Conservation (phyloP, 2,113 vertebrate genomes). For the Bothrops jararaca region DNA sequence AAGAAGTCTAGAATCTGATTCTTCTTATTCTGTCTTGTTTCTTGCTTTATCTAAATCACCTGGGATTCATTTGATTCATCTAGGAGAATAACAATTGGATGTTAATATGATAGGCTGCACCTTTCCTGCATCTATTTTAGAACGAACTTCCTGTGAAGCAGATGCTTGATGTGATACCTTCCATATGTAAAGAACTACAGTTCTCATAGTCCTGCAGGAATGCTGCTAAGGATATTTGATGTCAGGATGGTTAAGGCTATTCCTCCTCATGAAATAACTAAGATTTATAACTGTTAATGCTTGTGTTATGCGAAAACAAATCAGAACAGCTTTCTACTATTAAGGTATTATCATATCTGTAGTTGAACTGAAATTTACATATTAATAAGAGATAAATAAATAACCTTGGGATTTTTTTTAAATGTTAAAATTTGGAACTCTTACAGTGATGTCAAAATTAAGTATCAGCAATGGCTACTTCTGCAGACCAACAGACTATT, state of each 20-base stretch:
- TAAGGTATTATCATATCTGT: slow-evolving; percentile 31
- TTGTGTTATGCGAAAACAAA: slow-evolving; percentile 23
- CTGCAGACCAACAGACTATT: slow-evolving; percentile 72
- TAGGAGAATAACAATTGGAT: not conserved
- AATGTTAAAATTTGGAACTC: slow-evolving; percentile 51
- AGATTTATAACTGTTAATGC: not conserved
- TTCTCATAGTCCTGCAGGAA: not conserved
- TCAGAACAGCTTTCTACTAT: slow-evolving; percentile 50
- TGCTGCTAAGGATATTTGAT: not conserved
- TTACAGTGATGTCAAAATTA: slow-evolving; percentile 76
- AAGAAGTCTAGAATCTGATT: not conserved
- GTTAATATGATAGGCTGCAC: not conserved
- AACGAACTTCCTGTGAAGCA: not conserved
- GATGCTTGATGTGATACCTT: not conserved
- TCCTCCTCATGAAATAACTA: not conserved
- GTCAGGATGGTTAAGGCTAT: not conserved
- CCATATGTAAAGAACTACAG: not conserved
- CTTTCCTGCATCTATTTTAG: not conserved
- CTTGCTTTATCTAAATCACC: not conserved
- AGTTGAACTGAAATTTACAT: slow-evolving; percentile 57
- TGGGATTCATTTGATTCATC: not conserved
- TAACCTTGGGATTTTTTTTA: slow-evolving; percentile 49
- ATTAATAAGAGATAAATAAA: slow-evolving; percentile 59
- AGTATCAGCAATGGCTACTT: slow-evolving; percentile 76
- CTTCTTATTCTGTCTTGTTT: not conserved